A percentile compares a stretch with the other conserved stretches of the same genome.
Conservation (phyloP, 64 coral and sea anemone genomes). For the Acropora yongei region DNA sequence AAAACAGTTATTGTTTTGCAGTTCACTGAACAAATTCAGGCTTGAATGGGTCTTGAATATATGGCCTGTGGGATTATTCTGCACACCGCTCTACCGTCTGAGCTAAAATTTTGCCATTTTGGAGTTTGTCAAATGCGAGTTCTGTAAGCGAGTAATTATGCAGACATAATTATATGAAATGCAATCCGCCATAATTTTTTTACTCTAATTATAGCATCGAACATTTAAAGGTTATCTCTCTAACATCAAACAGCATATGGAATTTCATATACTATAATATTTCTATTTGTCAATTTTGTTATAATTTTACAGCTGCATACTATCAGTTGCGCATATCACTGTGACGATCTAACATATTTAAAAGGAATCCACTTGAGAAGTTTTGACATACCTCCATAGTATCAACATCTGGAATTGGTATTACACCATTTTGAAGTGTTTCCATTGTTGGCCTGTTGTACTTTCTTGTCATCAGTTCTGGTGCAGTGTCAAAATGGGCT, state of each 20-base stretch:
- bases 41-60: background rate
- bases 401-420: conserved; percentile 10
- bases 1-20: background rate
- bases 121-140: background rate
- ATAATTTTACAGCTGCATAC: too few relatives aligned
- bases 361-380: background rate
- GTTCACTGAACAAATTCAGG: too few relatives aligned
- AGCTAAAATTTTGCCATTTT: background rate
- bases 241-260: too few relatives aligned
- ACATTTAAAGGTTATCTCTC: too few relatives aligned
- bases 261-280: too few relatives aligned
- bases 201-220: too few relatives aligned
- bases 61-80: background rate
- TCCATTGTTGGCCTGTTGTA: conserved; percentile 89
- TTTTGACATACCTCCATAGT: conserved; percentile 59
- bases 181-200: too few relatives aligned
- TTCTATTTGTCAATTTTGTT: too few relatives aligned
- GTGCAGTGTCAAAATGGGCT: conserved; percentile 81
- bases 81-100: background rate
- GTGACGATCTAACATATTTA: too few relatives aligned
- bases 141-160: background rate
- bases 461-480: conserved; percentile 75
- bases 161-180: too few relatives aligned
- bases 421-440: conserved; percentile 60
- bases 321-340: too few relatives aligned